These are phyloP conservation scores for Gymnarchus niloticus DNA, from an alignment of 2,113 vertebrate genomes.

Conservation along the genomic window DNA sequence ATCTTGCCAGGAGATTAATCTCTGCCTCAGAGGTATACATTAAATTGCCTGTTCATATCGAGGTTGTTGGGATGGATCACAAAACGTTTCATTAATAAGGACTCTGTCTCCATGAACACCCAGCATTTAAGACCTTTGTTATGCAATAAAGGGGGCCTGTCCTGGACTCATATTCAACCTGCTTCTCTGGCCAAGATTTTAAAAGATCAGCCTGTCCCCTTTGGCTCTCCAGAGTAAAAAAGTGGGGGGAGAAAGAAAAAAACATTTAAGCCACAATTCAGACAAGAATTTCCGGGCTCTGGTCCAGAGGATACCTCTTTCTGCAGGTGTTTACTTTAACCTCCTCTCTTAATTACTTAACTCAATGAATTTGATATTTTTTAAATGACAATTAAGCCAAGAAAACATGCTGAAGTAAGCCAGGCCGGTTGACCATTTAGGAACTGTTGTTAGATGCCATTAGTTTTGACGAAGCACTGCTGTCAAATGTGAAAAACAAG, in stretches of 20 bases:
- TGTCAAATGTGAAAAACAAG: neutral
- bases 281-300: neutral
- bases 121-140: neutral
- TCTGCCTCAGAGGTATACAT: neutral
- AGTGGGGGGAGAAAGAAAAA: neutral
- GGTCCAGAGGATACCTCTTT: neutral
- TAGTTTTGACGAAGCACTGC: neutral
- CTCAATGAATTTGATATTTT: neutral
- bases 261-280: neutral
- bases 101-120: neutral
- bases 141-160: neutral
- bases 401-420: conserved; percentile 8
- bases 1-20: neutral
- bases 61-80: neutral
- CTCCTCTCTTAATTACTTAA: conserved; percentile 1
- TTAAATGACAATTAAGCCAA: conserved; percentile 3
- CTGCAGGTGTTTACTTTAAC: neutral
- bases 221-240: neutral
- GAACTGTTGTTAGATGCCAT: neutral
- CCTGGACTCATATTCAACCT: neutral
- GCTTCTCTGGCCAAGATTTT: neutral
- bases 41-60: neutral
- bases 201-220: neutral
- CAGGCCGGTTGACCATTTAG: neutral
- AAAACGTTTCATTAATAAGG: conserved; percentile 1